phyloP scores from a whole-genome alignment of 1,140 invertebrate species.

The Caerostris extrusa region DNA sequence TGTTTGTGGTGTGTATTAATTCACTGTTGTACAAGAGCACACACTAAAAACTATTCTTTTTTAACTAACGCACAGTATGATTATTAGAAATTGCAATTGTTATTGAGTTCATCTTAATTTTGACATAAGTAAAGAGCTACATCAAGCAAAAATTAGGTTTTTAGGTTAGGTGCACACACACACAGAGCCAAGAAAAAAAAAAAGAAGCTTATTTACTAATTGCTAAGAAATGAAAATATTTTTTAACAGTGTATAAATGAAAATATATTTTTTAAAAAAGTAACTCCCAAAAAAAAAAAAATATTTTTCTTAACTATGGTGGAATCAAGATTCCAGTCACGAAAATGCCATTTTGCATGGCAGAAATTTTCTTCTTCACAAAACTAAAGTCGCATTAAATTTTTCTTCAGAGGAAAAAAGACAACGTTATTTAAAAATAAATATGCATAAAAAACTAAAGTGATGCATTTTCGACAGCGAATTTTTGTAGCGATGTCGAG shows the following conservation, averaged over 20 bases:
- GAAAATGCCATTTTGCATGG: neutral
- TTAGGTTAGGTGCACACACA: no score
- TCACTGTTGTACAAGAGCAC: no score
- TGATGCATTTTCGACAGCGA: neutral
- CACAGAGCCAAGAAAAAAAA: no score
- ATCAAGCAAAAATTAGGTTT: no score
- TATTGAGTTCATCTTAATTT: no score
- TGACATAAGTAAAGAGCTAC: no score
- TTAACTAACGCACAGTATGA: no score
- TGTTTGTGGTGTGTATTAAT: no score
- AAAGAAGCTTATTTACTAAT: neutral
- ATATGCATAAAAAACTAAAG: neutral
- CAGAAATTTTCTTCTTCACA: neutral
- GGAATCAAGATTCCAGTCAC: slow-evolving; percentile 18
- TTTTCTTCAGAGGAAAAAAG: neutral
- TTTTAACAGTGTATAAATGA: neutral
- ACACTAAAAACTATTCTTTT: no score
- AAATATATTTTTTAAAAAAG: neutral
- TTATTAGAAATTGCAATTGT: no score
- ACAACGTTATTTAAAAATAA: neutral
- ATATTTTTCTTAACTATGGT: neutral
- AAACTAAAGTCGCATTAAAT: neutral
- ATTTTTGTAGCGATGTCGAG: neutral
- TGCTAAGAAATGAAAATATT: neutral
- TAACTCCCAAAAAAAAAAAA: neutral